phyloP scores from a whole-genome alignment of 1,140 invertebrate genomes.

The Pseudoatta argentina region DNA sequence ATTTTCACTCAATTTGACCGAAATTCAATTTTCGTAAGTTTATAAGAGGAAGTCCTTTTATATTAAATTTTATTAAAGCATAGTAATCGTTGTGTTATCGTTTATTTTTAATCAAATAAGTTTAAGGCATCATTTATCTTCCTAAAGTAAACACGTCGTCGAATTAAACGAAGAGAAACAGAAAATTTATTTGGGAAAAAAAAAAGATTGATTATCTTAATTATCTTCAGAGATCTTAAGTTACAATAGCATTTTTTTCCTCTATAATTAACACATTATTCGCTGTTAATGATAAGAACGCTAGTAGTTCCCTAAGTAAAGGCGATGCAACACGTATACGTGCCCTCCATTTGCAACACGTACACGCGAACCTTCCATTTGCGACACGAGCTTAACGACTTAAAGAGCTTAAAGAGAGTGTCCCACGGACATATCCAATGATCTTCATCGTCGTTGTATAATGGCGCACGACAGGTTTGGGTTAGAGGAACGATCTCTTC shows the following conservation, averaged over 20 bases:
- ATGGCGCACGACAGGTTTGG: conserved; percentile 29
- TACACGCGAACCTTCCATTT: conserved; percentile 53
- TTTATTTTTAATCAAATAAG: conserved; percentile 17
- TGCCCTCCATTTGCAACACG: conserved; percentile 10
- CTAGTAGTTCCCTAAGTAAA: not conserved
- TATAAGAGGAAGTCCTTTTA: not conserved
- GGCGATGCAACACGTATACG: conserved; percentile 8
- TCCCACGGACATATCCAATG: conserved; percentile 39
- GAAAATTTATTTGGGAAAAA: not conserved
- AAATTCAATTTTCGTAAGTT: no score
- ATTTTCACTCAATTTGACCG: no score
- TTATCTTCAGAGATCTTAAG: not conserved
- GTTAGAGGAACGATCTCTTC: not conserved
- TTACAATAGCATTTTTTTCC: not conserved
- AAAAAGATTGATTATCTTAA: not conserved
- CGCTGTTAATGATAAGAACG: conserved; percentile 37
- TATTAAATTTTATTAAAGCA: not conserved
- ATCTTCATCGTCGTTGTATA: conserved; percentile 38
- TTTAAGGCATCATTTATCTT: not conserved
- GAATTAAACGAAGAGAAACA: not conserved
- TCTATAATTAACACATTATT: conserved; percentile 17
- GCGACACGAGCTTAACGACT: conserved; percentile 55
- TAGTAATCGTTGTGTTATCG: not conserved
- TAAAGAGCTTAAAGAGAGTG: conserved; percentile 60
- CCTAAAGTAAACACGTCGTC: not conserved